Base-by-base conservation (phyloP, 2,888 invertebrate genomes). In the Hermaeophaga mercurialis region DNA sequence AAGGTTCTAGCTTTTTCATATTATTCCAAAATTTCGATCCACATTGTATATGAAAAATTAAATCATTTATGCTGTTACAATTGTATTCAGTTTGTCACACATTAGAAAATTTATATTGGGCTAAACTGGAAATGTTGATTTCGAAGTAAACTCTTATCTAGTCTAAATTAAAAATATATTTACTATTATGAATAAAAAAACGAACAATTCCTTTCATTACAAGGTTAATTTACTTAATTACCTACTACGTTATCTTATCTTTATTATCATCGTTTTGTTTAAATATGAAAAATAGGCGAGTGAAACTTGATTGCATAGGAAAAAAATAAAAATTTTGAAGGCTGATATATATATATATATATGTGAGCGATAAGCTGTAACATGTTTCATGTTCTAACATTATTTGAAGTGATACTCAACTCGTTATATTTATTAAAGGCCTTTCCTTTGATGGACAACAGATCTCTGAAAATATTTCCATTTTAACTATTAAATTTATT, bases 221-320 rank as follows among this genome's bases (percentile, higher is more conserved):
- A 28, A 28, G 44, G 28, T 28, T n/a, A 44, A 44, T 44, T 44
- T 18, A 26, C 19, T 9, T 12, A 18, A 19, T 39, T 39, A 17
- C 39, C 22, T n/a, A 39, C n/a, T 17, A 8, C 15, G 4, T 44
- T 44, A 44, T 44, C 44, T 44, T 44, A 44, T 44, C 44, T 28
- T 8, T 28, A 15, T n/a, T 12, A 2, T 41, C 24, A 43, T 24
- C 12, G 15, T 44, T 17, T 44, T 15, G 26, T 44, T 44, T 26
- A 44, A 44, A 17, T 17, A 28, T 28, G 12, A 44, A n/a, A 26
- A 41, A 12, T 3, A 2, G 4, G 6, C 19, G 15, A 39, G 11
- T 19, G 19, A 39, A 19, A n/a, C 17, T 39, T 18, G n/a, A 39
- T 8, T n/a, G 18, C 11, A n/a, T 18, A 11, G 7, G 11, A 38